phyloP scores from a whole-genome alignment of 1,140 invertebrate genomes.

The Drosophila nasuta region DNA sequence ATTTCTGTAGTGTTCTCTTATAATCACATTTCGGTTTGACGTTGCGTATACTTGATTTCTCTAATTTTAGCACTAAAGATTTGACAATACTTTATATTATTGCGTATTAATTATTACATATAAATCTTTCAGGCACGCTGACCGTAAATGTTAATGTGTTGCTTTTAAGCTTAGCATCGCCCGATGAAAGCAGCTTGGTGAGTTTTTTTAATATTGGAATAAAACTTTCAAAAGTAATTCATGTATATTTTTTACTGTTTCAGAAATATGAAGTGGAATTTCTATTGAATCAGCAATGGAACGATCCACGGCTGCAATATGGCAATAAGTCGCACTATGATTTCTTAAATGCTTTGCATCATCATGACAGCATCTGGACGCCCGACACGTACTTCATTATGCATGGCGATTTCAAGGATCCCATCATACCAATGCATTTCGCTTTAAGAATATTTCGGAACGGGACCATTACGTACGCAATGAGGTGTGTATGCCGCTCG shows the following conservation, averaged over 20 bases:
- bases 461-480: conserved; percentile 96
- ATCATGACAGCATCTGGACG: conserved; percentile 95
- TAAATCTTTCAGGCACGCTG: conserved; percentile 90
- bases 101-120: background rate
- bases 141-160: conserved; percentile 96
- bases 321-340: conserved; percentile 93
- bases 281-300: conserved; percentile 95
- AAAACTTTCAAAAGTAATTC: conserved; percentile 7
- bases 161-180: conserved; percentile 95
- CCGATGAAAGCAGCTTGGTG: conserved; percentile 97
- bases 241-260: conserved; percentile 7
- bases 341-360: conserved; percentile 95
- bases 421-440: conserved; percentile 95
- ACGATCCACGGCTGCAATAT: conserved; percentile 93
- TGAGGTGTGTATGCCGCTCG: conserved; percentile 88
- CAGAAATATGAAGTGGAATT: conserved; percentile 98
- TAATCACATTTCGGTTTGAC: background rate
- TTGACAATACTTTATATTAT: background rate
- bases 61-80: conserved; percentile 4
- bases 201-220: conserved; percentile 83
- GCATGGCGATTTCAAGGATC: conserved; percentile 97
- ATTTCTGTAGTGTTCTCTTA: conserved; percentile 25
- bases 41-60: conserved; percentile 33
- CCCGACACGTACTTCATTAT: conserved; percentile 98
- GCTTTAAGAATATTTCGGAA: conserved; percentile 95